Base-by-base conservation (phyloP, 2,888 invertebrate genomes). In the Balanococcus diminutus region DNA sequence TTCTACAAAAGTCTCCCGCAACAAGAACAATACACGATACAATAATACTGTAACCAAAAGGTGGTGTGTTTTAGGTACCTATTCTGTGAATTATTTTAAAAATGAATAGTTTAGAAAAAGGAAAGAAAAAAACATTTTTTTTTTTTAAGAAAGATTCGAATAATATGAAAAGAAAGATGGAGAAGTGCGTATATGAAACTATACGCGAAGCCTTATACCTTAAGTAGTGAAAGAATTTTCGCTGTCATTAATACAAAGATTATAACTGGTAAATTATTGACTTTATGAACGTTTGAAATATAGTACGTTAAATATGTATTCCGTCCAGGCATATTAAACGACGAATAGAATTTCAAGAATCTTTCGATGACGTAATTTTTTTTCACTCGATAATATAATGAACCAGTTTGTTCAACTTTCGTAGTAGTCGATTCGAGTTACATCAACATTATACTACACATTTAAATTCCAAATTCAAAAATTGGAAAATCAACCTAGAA, bases 371-470 rank as follows among this genome's bases (percentile, higher is more conserved):
- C 79, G 85, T 85, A 85, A 85, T 85, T 42, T 82, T 51, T 82
- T 31, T 79, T 42, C 56, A 84, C 32, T 39, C 39, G 42, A 79
- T 79, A 51, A 75, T 75, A 75, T 39, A 42, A 85, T 85, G 85
- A 85, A 85, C 85, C 85, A 85, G 85, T 85, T 85, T 85, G 85
- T 85, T 85, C 85, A 85, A 85, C 85, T 85, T 85, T 85, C 75
- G 72, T 72, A 72, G 28, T 79, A 79, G 75, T 19, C 36, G 75
- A 79, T 79, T 79, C 75, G 75, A 79, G 75, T 79, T 79, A 79
- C 75, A 79, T 79, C 75, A 79, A 79, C 75, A 79, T 79, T n/a
- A 14, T 31, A 72, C 31, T 79, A 79, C 36, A 79, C 75, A 79
- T 79, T 79, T 79, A 36, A 79, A 79, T 79, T 79, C 75, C 36